These are phyloP conservation scores for Stylophora pistillata DNA, from an alignment of 64 coral and sea anemone genomes.

Conservation along the genomic window DNA sequence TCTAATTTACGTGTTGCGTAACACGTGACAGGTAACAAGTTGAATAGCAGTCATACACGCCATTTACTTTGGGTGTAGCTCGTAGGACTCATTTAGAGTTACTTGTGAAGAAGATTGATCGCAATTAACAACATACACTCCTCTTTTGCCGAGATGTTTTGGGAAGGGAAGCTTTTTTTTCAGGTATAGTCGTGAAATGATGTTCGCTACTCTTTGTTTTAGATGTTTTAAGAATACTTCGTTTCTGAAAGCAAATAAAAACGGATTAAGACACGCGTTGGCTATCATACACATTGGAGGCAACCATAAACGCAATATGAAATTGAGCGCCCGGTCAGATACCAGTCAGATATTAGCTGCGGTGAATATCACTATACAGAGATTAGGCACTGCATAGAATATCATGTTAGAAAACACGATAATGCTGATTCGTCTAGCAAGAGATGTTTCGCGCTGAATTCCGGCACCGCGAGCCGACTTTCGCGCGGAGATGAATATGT, in stretches of 20 bases:
- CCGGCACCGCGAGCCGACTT: conserved; percentile 4
- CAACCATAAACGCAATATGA: neutral
- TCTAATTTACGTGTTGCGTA: no score
- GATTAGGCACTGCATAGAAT: conserved; percentile 54
- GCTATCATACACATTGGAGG: conserved; percentile 36
- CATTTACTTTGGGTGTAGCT: neutral
- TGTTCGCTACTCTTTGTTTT: neutral
- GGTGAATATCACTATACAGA: conserved; percentile 8
- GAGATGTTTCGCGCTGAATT: conserved; percentile 19
- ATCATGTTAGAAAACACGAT: conserved; percentile 47
- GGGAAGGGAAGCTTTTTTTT: neutral
- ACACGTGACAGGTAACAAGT: no score
- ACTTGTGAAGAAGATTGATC: neutral
- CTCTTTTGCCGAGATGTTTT: neutral
- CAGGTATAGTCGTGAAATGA: neutral
- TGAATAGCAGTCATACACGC: no score
- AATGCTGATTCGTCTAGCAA: conserved; percentile 40
- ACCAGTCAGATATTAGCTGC: neutral
- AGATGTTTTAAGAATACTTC: conserved; percentile 24
- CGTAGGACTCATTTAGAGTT: neutral
- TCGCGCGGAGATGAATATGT: conserved; percentile 32
- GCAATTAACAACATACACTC: neutral
- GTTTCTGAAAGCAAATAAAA: conserved; percentile 52
- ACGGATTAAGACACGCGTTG: conserved; percentile 52
- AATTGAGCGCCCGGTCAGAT: neutral